Conservation (phyloP, 2,888 invertebrate genomes). For the Hipparchia semele region DNA sequence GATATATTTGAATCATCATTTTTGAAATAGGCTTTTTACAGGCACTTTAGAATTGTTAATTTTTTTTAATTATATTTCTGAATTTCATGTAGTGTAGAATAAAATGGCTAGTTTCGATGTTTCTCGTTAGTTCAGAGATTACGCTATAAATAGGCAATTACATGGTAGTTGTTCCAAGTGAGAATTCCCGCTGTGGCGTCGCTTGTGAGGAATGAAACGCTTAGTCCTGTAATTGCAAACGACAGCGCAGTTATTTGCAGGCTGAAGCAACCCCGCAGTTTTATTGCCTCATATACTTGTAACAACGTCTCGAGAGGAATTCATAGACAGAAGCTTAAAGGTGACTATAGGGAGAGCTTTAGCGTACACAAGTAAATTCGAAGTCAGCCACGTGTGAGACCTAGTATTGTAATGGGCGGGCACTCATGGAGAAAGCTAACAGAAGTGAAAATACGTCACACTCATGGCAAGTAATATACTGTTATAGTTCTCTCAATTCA, state of each 20-base stretch:
- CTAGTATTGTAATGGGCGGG: no score
- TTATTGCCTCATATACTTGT: conserved; percentile 21
- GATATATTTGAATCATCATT: no score
- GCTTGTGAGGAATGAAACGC: conserved; percentile 30
- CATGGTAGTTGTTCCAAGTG: conserved; percentile 16
- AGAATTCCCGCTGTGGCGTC: conserved; percentile 30
- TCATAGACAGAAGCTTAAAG: not conserved
- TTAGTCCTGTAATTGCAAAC: conserved; percentile 23
- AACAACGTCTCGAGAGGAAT: conserved; percentile 3
- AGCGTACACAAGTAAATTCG: not conserved
- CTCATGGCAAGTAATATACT: no score
- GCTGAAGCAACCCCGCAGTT: conserved; percentile 14
- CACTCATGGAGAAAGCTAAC: no score
- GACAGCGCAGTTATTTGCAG: conserved; percentile 23
- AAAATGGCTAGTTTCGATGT: not conserved
- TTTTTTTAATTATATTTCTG: no score
- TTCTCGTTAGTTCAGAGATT: not conserved
- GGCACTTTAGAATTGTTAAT: no score
- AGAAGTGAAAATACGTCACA: no score
- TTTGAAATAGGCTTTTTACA: no score
- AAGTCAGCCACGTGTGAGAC: no score
- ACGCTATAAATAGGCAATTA: conserved; percentile 31
- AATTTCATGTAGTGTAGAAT: no score
- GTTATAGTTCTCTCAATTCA: no score
- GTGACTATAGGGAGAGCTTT: not conserved